Conservation (phyloP, 2,888 invertebrate species). For the Andrena chrysosceles region DNA sequence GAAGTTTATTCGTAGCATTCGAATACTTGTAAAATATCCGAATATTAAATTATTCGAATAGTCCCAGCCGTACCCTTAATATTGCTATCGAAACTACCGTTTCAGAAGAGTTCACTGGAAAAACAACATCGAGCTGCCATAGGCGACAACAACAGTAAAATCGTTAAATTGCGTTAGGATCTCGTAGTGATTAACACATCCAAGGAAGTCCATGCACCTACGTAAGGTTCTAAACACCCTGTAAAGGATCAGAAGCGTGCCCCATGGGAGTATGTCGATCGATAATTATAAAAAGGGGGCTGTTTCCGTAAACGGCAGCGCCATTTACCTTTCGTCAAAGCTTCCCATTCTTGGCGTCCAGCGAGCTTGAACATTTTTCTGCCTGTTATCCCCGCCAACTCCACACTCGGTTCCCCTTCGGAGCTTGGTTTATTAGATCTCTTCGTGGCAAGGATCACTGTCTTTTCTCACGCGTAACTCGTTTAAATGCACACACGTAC, state of each 20-base stretch:
- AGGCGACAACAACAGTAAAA: background rate
- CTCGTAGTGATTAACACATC: background rate
- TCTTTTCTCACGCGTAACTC: constrained; percentile 9
- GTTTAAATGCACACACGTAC: background rate
- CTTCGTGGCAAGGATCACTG: constrained; percentile 24
- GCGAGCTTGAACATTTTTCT: constrained; percentile 81
- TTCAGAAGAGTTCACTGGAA: too few species aligned
- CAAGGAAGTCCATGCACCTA: constrained; percentile 1
- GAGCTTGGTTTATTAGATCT: constrained; percentile 35
- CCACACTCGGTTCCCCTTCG: constrained; percentile 22
- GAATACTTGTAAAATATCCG: too few species aligned
- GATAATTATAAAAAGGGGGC: constrained; percentile 2
- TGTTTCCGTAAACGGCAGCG: constrained; percentile 40
- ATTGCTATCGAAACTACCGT: too few species aligned
- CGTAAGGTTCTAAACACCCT: background rate
- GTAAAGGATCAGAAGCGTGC: constrained; percentile 6
- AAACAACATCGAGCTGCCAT: too few species aligned
- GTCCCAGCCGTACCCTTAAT: too few species aligned
- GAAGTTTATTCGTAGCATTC: too few species aligned
- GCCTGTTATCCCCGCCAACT: constrained; percentile 53
- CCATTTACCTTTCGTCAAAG: constrained; percentile 81
- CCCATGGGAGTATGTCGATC: constrained; percentile 7
- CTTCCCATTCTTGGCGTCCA: constrained; percentile 80
- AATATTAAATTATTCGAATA: too few species aligned
- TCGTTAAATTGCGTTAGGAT: background rate